These are phyloP conservation scores for Procavia capensis DNA, from an alignment of 2,113 vertebrate species.

Conservation along the genomic window DNA sequence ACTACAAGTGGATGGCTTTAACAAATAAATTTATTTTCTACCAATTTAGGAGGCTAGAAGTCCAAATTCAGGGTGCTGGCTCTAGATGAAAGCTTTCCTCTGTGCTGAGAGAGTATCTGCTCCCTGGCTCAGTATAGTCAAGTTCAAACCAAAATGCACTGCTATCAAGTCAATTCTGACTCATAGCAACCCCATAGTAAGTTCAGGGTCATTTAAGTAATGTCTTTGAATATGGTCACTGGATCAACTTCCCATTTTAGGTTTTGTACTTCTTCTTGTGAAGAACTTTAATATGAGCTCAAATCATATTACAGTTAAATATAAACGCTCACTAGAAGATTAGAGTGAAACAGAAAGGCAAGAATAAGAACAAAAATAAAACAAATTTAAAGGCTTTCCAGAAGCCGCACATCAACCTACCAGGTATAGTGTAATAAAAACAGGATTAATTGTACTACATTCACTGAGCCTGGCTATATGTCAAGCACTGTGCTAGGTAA, in stretches of 20 bases:
- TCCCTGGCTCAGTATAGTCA: background rate
- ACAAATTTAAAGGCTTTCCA: constrained; percentile 25
- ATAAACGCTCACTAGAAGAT: background rate
- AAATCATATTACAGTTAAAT: background rate
- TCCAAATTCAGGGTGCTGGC: background rate
- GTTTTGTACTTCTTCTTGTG: background rate
- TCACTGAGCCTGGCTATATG: background rate
- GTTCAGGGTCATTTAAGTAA: constrained; percentile 11
- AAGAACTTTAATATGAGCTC: background rate
- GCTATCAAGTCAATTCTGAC: no score
- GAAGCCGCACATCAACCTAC: background rate
- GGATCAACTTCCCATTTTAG: background rate
- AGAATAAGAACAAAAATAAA: background rate
- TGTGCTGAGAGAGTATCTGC: background rate
- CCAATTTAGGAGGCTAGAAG: no score
- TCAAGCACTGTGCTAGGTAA: background rate
- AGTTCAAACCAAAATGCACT: no score
- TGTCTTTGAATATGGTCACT: background rate
- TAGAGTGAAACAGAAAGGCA: background rate
- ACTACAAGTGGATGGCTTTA: no score
- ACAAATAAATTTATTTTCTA: no score
- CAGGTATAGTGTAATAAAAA: background rate
- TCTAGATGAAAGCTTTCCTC: background rate
- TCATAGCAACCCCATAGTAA: background rate
- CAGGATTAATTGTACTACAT: background rate